These are phyloP conservation scores for Hiodon tergisus DNA, from an alignment of 2,113 vertebrate species.

Conservation along the genomic window DNA sequence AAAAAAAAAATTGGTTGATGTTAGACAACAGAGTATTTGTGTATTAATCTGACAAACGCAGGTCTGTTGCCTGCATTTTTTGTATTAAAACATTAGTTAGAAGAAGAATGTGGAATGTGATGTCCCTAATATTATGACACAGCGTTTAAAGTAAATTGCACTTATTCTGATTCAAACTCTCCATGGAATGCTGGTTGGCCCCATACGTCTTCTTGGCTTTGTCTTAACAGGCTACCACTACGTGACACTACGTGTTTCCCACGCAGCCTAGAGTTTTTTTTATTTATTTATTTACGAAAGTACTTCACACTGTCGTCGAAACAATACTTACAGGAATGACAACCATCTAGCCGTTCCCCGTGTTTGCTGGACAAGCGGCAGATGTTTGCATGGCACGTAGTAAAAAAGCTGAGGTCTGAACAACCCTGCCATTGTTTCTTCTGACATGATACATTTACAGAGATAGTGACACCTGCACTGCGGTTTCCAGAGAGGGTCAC, in stretches of 20 bases:
- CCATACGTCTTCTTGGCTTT: background rate
- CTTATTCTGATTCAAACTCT: background rate
- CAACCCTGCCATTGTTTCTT: slow-evolving; percentile 2
- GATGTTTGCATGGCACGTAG: slow-evolving; percentile 8
- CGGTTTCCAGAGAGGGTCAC: background rate
- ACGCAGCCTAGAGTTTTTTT: background rate
- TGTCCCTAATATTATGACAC: too few species aligned
- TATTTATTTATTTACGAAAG: background rate
- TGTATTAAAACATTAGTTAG: too few species aligned
- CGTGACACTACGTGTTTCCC: background rate
- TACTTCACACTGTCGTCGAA: background rate
- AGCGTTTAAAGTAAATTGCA: too few species aligned
- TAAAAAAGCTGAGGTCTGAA: background rate
- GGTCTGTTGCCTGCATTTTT: too few species aligned
- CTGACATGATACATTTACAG: background rate
- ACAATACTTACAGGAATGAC: slow-evolving; percentile 9
- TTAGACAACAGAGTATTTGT: too few species aligned
- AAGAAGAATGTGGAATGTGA: too few species aligned
- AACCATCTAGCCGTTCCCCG: background rate
- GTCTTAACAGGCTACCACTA: background rate
- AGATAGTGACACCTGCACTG: background rate
- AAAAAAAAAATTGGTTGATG: too few species aligned
- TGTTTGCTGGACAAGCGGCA: background rate
- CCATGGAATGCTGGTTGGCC: background rate
- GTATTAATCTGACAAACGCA: too few species aligned